phyloP scores from a whole-genome alignment of 2,888 invertebrate species.

The Drosophila gaucha region DNA sequence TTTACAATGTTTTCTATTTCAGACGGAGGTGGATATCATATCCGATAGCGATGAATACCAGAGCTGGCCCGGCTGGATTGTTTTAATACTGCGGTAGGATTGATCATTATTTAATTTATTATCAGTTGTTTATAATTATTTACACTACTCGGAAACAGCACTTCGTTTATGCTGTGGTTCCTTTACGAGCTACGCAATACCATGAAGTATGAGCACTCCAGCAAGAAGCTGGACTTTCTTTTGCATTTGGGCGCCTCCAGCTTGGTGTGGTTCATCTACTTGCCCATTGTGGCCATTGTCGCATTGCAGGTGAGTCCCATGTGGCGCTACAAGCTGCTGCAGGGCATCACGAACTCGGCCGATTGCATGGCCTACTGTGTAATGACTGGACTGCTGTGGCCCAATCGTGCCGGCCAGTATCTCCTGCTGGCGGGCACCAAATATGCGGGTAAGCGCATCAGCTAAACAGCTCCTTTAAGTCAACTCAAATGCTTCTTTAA shows the following conservation, averaged over 20 bases:
- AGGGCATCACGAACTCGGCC: conserved; percentile 97
- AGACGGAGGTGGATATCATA: conserved; percentile 98
- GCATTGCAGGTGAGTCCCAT: conserved; percentile 96
- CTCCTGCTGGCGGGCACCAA: conserved; percentile 91
- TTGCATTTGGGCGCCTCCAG: conserved; percentile 98
- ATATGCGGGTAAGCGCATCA: conserved; percentile 85
- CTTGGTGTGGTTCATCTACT: conserved; percentile 98
- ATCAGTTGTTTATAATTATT: not conserved
- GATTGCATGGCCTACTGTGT: conserved; percentile 97
- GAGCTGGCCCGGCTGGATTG: conserved; percentile 98
- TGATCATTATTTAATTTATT: not conserved
- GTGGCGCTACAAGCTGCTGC: conserved; percentile 97
- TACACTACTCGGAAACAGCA: conserved; percentile 84
- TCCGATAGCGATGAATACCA: conserved; percentile 99
- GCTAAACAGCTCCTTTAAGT: not conserved
- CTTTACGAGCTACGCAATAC: conserved; percentile 90
- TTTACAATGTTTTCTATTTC: conserved; percentile 67
- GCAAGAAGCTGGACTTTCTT: conserved; percentile 95
- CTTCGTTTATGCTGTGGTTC: conserved; percentile 94
- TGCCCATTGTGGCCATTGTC: conserved; percentile 96
- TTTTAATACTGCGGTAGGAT: conserved; percentile 89
- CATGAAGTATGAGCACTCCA: conserved; percentile 92
- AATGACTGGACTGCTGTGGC: conserved; percentile 98
- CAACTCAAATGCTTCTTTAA: not conserved
- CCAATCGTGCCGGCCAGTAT: conserved; percentile 96